A percentile compares a stretch with the other conserved stretches of the same genome.
These are phyloP conservation scores for Epizoanthus stellaris DNA, from an alignment of 92 coral and sea anemone species.

Conservation along the genomic window DNA sequence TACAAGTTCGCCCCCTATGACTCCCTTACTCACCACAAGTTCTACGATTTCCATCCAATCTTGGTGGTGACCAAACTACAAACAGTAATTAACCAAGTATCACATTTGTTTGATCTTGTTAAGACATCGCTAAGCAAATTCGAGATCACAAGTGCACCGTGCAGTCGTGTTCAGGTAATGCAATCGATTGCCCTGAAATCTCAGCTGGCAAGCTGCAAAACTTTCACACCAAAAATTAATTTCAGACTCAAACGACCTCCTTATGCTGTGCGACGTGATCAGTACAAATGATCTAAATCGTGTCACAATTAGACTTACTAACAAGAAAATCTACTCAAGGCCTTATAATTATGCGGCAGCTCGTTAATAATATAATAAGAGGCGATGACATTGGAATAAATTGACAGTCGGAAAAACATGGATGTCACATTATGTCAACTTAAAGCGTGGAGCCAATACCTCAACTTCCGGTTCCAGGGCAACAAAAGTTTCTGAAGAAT, in stretches of 20 bases:
- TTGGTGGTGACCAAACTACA: not conserved
- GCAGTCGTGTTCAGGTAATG: not conserved
- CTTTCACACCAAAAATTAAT: not conserved
- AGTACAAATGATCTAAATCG: not conserved
- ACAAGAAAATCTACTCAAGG: constrained; percentile 10
- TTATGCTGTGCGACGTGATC: not conserved
- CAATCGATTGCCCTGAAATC: not conserved
- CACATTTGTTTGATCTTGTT: constrained; percentile 19
- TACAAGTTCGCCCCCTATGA: not conserved
- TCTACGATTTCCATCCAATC: not conserved
- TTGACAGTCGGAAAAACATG: constrained; percentile 12
- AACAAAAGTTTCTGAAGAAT: not conserved
- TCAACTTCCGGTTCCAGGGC: constrained; percentile 30
- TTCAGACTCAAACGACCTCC: not conserved
- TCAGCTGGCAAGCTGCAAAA: not conserved
- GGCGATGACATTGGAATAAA: not conserved
- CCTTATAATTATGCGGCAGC: constrained; percentile 9
- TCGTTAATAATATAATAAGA: constrained; percentile 1
- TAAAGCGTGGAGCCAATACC: constrained; percentile 10
- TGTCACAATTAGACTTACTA: not conserved
- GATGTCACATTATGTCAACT: constrained; percentile 13
- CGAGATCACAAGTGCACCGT: not conserved
- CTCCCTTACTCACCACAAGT: not conserved
- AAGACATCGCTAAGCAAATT: not conserved
- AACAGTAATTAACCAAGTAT: not conserved